Evolutionary conservation across 2,797 vertebrate species (phyloP), one percentile per base, ranked within the genome.

Genomic region (Acipenser ruthenus): DNA sequence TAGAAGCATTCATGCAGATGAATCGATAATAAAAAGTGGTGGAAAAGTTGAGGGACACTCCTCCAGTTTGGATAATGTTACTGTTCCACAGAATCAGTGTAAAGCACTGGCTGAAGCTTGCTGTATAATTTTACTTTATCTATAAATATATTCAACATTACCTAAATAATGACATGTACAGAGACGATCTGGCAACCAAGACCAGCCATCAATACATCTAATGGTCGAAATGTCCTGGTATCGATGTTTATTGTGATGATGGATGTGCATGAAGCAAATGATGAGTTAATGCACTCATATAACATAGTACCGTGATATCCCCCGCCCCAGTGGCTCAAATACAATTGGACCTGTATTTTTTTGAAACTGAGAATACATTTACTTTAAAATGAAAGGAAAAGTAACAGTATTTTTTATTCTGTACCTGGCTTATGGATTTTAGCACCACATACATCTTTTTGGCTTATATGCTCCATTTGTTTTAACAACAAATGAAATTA

Each of bases 341-440:
- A 55, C 53, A 55, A 55, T 55, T 9, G 53, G n/a, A 55, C n/a
- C n/a, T n/a, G n/a, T 55, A 55, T 18, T 2, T 55, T 55, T 10
- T n/a, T 6, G 53, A 55, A 55, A 55, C 9, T 37, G n/a, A 55
- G 7, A 37, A 37, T 62, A 62, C 60, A 62, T 13, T 23, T 18
- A 23, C 18, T 62, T 15, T 48, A 62, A 62, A 58, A 15, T 8
- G 37, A 37, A 62, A 37, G 11, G 60, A 23, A 8, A 12, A 37
- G 15, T 62, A 55, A 55, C 53, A 55, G 60, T 23, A 6, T 62
- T 37, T 62, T 62, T 62, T 18, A 62, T 62, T 47, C 15, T 37
- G 7, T 8, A 62, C 18, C 60, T 62, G 60, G 60, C 18, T 62
- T 62, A 48, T 37, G 47, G 15, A 10, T 62, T 55, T 62, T 37